Conservation (phyloP, 2,888 invertebrate genomes). For the Odontomyia ornata region DNA sequence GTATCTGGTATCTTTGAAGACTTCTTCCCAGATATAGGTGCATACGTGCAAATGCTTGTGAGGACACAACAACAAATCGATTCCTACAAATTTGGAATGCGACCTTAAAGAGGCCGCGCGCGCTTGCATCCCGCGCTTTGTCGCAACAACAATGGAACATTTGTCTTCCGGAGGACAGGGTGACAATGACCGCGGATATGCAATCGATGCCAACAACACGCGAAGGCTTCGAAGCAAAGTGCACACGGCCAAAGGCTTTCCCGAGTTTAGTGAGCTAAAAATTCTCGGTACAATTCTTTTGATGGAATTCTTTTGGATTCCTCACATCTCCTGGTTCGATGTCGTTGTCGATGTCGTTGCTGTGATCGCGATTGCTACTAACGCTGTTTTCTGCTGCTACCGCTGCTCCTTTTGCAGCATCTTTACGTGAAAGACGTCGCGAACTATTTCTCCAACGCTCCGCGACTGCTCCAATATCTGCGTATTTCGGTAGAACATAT, state of each 20-base stretch:
- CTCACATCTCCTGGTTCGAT: conserved; percentile 43
- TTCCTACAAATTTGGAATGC: conserved; percentile 51
- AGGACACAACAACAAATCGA: conserved; percentile 50
- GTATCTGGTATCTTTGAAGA: conserved; percentile 34
- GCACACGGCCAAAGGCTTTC: neutral
- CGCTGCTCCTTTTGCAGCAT: conserved; percentile 14
- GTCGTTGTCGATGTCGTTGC: conserved; percentile 34
- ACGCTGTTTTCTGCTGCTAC: neutral
- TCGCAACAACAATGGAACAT: conserved; percentile 56
- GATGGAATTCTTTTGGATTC: conserved; percentile 57
- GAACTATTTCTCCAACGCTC: neutral
- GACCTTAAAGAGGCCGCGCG: conserved; percentile 51
- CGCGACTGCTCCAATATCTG: conserved; percentile 32
- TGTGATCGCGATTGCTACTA: conserved; percentile 16
- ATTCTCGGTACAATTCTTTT: conserved; percentile 59
- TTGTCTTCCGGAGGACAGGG: conserved; percentile 55
- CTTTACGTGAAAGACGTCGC: conserved; percentile 11
- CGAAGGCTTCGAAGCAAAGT: neutral
- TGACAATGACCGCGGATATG: conserved; percentile 55
- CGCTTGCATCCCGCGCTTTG: conserved; percentile 48
- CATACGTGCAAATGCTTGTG: conserved; percentile 4
- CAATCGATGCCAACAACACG: conserved; percentile 35
- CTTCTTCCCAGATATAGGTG: conserved; percentile 24
- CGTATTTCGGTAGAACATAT: conserved; percentile 40
- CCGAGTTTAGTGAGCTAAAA: conserved; percentile 51